Evolutionary conservation across 2,797 vertebrate genomes (phyloP).

Genomic region (Eulemur mongoz): DNA sequence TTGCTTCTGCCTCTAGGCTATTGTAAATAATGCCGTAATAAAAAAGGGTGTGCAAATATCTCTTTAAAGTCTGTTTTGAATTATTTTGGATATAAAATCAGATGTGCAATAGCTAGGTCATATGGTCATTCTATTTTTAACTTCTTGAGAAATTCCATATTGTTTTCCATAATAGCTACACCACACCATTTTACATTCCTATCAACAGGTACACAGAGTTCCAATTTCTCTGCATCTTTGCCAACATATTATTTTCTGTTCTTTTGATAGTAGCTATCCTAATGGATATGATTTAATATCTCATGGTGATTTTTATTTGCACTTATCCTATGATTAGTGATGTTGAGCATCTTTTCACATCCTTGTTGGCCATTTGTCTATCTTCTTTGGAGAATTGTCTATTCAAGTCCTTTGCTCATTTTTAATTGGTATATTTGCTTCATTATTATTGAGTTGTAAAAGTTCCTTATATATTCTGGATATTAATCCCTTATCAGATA

Average conservation of each 20-base stretch:
- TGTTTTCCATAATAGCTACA: neutral
- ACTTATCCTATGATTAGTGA: neutral
- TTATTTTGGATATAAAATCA: neutral
- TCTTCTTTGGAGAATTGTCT: neutral
- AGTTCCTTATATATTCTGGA: neutral
- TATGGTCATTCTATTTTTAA: neutral
- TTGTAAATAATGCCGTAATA: neutral
- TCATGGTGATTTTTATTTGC: neutral
- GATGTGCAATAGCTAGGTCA: neutral
- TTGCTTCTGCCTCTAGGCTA: neutral
- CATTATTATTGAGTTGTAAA: neutral
- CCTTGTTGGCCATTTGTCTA: neutral
- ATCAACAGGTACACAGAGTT: neutral
- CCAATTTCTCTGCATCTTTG: neutral
- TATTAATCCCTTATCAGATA: neutral
- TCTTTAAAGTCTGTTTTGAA: neutral
- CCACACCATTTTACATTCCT: neutral
- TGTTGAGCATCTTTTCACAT: neutral
- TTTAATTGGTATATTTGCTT: neutral
- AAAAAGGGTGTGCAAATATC: neutral
- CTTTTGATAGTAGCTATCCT: neutral
- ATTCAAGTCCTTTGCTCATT: neutral
- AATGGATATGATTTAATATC: neutral
- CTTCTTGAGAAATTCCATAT: neutral
- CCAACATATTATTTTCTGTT: neutral